Base-by-base conservation (phyloP, 2,888 invertebrate genomes). In the Sicus ferrugineus region DNA sequence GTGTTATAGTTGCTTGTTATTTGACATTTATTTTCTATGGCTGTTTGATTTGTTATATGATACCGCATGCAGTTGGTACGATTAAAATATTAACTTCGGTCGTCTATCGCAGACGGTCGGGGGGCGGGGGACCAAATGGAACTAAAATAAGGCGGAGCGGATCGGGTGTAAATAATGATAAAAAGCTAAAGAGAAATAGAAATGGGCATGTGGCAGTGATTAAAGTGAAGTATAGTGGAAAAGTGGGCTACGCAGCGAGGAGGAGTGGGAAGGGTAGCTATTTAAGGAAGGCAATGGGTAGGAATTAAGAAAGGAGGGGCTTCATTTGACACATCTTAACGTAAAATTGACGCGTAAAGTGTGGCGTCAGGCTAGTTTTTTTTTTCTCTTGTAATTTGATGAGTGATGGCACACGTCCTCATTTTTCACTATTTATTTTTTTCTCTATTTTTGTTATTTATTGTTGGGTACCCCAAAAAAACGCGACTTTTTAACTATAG, bases 1-100 rank as follows among this genome's bases (percentile, higher is more conserved):
- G 42, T 42, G 48, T 48, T 30, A 6, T 28, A 16, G 14, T 28
- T 16, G 14, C 23, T 31, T 34, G 64, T 30, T 52, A 23, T 31
- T 54, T 54, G 38, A 52, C 54, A 19, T 26, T 48, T 69, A 56
- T 48, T 31, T 21, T 68, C 54, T 38, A 14, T 56, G 26, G 68
- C 52, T 80, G 77, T 81, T 81, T 80, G 80, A 80, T 79, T 77
- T 79, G 81, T 79, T 79, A 81, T 80, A 78, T 78, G 81, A 81
- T 81, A 72, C 64, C 56, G 63, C 62, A 54, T 63, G 70, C 73
- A 73, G 70, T 72, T 75, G 72, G 69, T 70, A 69, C 69, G 71
- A 72, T 72, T 72, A 70, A 70, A 72, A 68, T 67, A 58, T 67
- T 67, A 58, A 58, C 34, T 26, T 42, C 5, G 38, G 26, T 61